Percentiles rank a stretch among this genome's conserved stretches.
phyloP scores from a whole-genome alignment of 2,888 invertebrate species.

The Athalia cordata region DNA sequence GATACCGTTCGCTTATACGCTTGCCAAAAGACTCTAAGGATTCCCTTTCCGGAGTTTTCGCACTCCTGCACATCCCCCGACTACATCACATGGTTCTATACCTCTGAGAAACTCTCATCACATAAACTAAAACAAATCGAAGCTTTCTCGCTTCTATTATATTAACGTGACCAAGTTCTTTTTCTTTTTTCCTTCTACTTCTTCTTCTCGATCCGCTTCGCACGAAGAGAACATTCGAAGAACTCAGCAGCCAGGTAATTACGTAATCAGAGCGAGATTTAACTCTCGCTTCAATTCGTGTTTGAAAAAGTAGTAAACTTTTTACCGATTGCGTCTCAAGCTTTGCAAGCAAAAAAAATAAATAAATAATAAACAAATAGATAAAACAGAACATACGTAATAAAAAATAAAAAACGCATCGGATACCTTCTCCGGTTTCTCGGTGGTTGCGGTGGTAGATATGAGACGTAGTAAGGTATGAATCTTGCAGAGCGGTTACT shows the following conservation, averaged over 20 bases:
- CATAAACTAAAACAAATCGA: constrained; percentile 5
- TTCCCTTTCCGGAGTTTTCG: background rate
- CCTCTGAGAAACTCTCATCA: too few relatives aligned
- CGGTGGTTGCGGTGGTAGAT: background rate
- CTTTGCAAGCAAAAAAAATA: background rate
- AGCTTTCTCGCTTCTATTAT: background rate
- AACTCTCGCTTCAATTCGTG: constrained; percentile 19
- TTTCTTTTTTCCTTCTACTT: too few relatives aligned
- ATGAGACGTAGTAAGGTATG: background rate
- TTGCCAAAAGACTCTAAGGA: constrained; percentile 29
- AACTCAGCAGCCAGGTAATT: background rate
- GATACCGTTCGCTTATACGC: constrained; percentile 11
- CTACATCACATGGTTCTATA: too few relatives aligned
- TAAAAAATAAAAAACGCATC: background rate
- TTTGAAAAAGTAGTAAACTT: constrained; percentile 26
- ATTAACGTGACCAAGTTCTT: background rate
- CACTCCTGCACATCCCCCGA: too few relatives aligned
- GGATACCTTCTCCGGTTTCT: constrained; percentile 16
- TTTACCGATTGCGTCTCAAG: constrained; percentile 26
- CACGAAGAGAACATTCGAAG: too few relatives aligned
- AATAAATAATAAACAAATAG: too few relatives aligned
- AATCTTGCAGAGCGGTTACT: constrained; percentile 28
- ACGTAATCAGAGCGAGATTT: constrained; percentile 25
- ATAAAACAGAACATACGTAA: background rate
- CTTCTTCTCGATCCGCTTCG: too few relatives aligned